Evolutionary conservation across 2,888 invertebrate genomes (phyloP), one percentile per base, ranked within the genome.

Genomic region (Strigamia crassipes): DNA sequence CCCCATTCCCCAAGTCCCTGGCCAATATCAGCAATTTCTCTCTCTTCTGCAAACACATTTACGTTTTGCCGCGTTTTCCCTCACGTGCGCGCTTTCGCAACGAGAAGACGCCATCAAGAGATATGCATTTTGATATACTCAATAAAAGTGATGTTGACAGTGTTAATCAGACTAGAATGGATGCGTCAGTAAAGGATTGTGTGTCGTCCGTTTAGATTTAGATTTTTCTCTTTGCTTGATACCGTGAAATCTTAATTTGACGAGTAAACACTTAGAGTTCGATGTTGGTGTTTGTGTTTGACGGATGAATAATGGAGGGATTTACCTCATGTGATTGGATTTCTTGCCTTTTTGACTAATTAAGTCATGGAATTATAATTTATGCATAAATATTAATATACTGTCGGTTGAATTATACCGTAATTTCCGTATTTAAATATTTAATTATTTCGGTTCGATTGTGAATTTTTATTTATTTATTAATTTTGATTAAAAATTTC

Each of bases 21-120:
- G 73, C 73, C 73, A 73, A 73, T 73, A 73, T 73, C 73, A 73
- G 73, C 73, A 73, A 73, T 73, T 73, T 73, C 73, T 73, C 73
- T 73, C 73, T 56, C 56, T 56, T 56, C 56, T 56, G 56, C 56
- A 56, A 31, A 31, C 73, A 73, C 73, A 73, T 73, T 31, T 27
- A 73, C 73, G 31, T 73, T 73, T 73, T 73, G 73, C 73, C 73
- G 73, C 73, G 73, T 73, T 27, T 73, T 73, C 73, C 27, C 56
- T 56, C 21, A 56, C 23, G 73, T n/a, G 73, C 73, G 73, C 73
- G 31, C 51, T 51, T 51, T 73, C 27, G 31, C 1, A 4, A 73
- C 73, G 73, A 18, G 56, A 56, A 56, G 56, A 56, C 56, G n/a
- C 18, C 73, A 73, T 73, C 73, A 73, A 73, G 73, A 73, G 73